phyloP scores from a whole-genome alignment of 2,888 invertebrate genomes.

The Antheraea assamensis region DNA sequence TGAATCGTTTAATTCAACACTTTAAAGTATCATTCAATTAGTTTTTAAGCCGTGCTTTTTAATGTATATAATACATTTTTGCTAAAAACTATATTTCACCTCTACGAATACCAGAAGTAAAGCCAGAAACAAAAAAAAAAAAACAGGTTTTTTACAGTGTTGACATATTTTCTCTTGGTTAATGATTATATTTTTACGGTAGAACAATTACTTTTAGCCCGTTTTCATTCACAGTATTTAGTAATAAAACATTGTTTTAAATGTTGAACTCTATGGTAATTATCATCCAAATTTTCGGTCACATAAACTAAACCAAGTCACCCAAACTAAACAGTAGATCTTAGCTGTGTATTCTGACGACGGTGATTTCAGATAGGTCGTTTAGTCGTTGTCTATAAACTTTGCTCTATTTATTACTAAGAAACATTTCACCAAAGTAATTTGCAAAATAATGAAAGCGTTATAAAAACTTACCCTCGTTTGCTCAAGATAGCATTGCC shows the following conservation, averaged over 20 bases:
- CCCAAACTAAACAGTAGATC: background rate
- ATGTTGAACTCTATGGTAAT: too few species aligned
- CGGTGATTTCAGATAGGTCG: background rate
- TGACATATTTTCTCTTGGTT: background rate
- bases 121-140: too few species aligned
- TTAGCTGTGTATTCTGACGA: background rate
- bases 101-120: background rate
- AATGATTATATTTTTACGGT: background rate
- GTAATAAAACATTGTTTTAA: too few species aligned
- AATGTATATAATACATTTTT: background rate
- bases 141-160: background rate
- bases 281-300: background rate
- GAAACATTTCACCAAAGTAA: background rate
- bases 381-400: background rate
- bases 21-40: background rate
- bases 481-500: slow-evolving; percentile 55
- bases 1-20: too few species aligned
- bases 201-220: background rate
- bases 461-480: slow-evolving; percentile 45
- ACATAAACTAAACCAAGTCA: background rate
- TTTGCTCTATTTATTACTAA: background rate
- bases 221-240: too few species aligned
- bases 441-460: background rate
- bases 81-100: background rate
- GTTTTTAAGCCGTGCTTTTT: background rate